Conservation (phyloP, 2,888 invertebrate genomes). For the Oconnorella tubifera region DNA sequence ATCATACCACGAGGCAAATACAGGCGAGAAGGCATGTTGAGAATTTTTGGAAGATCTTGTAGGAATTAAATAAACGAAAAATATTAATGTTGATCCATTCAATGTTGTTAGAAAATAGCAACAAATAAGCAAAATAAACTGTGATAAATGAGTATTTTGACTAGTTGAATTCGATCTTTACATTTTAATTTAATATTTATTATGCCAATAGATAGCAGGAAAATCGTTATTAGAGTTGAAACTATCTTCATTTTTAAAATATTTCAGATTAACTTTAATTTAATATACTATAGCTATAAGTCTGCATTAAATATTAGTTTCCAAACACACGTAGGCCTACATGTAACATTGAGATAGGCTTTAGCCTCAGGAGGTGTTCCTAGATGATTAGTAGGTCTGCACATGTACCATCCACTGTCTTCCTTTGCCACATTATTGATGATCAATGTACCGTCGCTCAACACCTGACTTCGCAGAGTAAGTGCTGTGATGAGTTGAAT, state of each 20-base stretch:
- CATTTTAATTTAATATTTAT: too few relatives aligned
- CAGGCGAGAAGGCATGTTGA: conserved; percentile 88
- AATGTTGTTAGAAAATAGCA: too few relatives aligned
- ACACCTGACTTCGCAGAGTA: conserved; percentile 91
- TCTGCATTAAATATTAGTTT: too few relatives aligned
- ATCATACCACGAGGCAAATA: conserved; percentile 89
- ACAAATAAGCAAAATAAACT: too few relatives aligned
- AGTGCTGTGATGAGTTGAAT: conserved; percentile 23
- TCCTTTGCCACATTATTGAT: conserved; percentile 90
- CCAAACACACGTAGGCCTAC: too few relatives aligned
- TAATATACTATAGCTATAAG: too few relatives aligned
- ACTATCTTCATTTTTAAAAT: background rate
- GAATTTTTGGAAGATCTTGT: conserved; percentile 90
- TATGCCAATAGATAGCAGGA: too few relatives aligned
- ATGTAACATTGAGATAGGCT: conserved; percentile 94
- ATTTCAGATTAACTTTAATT: background rate
- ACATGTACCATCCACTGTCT: conserved; percentile 90
- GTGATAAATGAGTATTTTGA: too few relatives aligned
- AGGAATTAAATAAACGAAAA: background rate
- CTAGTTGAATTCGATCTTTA: too few relatives aligned
- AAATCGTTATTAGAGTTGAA: too few relatives aligned
- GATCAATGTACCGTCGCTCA: conserved; percentile 82
- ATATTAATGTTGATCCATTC: too few relatives aligned
- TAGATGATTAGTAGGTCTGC: conserved; percentile 94
- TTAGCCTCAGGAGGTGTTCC: conserved; percentile 91